phyloP scores from a whole-genome alignment of 1,140 invertebrate genomes.

The Geopemphigus sp. region DNA sequence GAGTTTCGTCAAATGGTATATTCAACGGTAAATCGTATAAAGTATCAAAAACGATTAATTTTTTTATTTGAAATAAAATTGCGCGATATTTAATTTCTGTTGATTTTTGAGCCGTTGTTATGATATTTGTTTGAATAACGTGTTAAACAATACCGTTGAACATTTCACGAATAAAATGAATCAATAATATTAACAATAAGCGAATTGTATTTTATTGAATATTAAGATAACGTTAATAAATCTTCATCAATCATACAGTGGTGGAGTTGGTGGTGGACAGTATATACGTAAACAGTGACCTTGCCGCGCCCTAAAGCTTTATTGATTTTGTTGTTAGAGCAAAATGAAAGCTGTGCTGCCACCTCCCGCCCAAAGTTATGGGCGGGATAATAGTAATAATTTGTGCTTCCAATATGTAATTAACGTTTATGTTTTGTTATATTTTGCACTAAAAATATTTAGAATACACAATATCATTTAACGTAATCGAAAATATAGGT shows the following conservation, averaged over 20 bases:
- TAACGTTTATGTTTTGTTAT: background rate
- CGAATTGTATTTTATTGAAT: background rate
- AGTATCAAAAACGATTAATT: too few relatives aligned
- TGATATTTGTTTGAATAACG: background rate
- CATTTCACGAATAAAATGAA: background rate
- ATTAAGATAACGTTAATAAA: background rate
- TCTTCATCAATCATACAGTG: constrained; percentile 14
- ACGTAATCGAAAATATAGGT: background rate
- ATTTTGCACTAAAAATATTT: background rate
- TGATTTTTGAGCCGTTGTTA: background rate
- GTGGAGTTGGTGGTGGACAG: constrained; percentile 8
- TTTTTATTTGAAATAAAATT: too few relatives aligned
- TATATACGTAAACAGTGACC: constrained; percentile 40
- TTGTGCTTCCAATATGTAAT: background rate
- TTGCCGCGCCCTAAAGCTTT: constrained; percentile 49
- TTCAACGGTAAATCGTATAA: too few relatives aligned
- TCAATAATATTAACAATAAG: background rate
- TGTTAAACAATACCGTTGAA: background rate
- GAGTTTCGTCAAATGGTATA: too few relatives aligned
- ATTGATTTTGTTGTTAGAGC: constrained; percentile 48
- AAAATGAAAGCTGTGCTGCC: constrained; percentile 33
- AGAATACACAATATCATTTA: background rate
- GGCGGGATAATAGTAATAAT: constrained; percentile 13
- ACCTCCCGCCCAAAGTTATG: constrained; percentile 12
- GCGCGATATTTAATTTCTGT: too few relatives aligned